Base-by-base conservation (phyloP, 2,797 vertebrate genomes). In the Coreius guichenoti region DNA sequence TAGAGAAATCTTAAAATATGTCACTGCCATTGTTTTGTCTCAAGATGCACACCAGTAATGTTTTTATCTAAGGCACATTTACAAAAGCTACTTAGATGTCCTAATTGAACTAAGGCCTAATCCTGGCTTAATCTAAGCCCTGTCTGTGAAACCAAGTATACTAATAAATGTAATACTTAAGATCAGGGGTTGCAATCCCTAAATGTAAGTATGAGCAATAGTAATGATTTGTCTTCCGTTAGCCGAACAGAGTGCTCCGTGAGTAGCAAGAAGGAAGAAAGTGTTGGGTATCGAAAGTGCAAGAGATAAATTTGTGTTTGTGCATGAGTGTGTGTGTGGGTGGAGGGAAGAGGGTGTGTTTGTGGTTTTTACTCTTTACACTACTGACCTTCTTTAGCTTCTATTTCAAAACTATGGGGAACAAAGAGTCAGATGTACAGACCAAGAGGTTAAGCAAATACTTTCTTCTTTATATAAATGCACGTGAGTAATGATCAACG, bases 401-500 rank as follows among this genome's bases (percentile, higher is more conserved):
- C 33, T 63, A 21, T 29, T 74, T 26, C 5, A 65, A 45, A 69
- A 43, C 74, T 45, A 31, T 33, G 63, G 23, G 58, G 17, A 77
- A 31, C 82, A 54, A 19, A 23, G 33, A 77, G 81, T 75, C 58
- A 82, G 23, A 43, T 8, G 49, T n/a, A 29, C 68, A 82, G 31
- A 77, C n/a, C 33, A 21, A 67, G 47, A 68, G 14, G 26, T 29
- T 68, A 43, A 56, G 43, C 4, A 43, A 69, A 56, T 21, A 43
- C 31, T 76, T 54, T 67, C 16, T 6, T 56, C 33, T 69, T 78
- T 77, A 39, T 69, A 78, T 77, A 84, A 84, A 84, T 84, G 58
- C 65, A 14, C 19, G n/a, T 58, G 74, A 77, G n/a, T 77, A 56
- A 77, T 84, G 73, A 84, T 76, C 47, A 76, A 21, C 47, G 2